Conservation (phyloP, 2,888 invertebrate species). For the Phaonia tiefii region DNA sequence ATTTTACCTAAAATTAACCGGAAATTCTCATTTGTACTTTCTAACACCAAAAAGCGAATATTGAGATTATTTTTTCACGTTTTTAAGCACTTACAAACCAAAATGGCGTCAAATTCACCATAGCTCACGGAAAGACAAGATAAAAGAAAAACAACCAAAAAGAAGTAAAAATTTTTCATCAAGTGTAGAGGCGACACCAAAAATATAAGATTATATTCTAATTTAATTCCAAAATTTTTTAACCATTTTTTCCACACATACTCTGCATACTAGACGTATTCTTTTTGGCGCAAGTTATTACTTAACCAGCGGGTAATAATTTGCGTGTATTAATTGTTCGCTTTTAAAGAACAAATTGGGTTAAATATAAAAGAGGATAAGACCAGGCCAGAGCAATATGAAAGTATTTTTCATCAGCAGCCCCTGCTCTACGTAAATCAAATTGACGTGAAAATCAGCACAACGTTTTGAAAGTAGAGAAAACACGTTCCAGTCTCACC, state of each 20-base stretch:
- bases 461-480: constrained; percentile 55
- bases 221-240: constrained; percentile 66
- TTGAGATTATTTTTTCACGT: too few relatives aligned
- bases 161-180: constrained; percentile 75
- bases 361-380: constrained; percentile 2
- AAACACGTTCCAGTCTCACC: constrained; percentile 65
- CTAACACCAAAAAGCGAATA: too few relatives aligned
- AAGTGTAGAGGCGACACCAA: constrained; percentile 75
- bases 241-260: constrained; percentile 51
- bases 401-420: constrained; percentile 31
- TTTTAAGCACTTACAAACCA: too few relatives aligned
- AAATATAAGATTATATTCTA: constrained; percentile 68
- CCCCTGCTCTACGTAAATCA: constrained; percentile 50
- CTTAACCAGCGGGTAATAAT: constrained; percentile 34
- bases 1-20: too few relatives aligned
- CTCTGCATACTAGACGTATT: constrained; percentile 41
- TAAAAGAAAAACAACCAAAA: constrained; percentile 73
- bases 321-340: constrained; percentile 39
- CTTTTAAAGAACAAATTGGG: constrained; percentile 19
- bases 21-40: too few relatives aligned
- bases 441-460: constrained; percentile 64
- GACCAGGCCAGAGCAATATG: constrained; percentile 9
- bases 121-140: constrained; percentile 70
- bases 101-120: constrained; percentile 67
- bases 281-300: constrained; percentile 21